phyloP scores from a whole-genome alignment of 2,113 vertebrate species.

The Casuarius casuarius region DNA sequence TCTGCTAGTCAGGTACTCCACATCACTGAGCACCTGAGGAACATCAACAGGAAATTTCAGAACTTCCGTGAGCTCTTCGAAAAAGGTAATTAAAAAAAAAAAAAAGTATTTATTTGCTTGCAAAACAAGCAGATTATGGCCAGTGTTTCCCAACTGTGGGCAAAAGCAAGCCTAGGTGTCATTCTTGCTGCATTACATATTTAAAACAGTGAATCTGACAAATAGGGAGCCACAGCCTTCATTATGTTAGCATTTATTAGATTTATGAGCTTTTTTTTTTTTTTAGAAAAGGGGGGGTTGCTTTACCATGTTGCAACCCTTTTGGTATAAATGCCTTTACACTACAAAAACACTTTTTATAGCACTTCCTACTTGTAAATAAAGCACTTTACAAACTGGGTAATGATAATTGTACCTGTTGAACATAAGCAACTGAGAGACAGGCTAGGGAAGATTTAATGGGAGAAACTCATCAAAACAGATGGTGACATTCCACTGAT shows the following conservation, averaged over 20 bases:
- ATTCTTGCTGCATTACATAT: neutral
- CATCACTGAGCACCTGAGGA: neutral
- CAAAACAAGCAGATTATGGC: neutral
- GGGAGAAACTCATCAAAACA: neutral
- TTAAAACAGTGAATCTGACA: neutral
- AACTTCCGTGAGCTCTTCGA: neutral
- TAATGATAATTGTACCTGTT: accelerated
- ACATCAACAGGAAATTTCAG: neutral
- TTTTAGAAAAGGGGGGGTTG: neutral
- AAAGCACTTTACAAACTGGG: neutral
- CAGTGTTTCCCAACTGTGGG: neutral
- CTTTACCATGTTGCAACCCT: neutral
- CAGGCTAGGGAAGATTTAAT: neutral
- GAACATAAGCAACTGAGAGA: neutral
- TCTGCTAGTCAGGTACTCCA: neutral
- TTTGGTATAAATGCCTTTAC: neutral
- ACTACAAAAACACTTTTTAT: neutral
- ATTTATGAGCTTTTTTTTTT: neutral
- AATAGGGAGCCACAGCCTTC: neutral
- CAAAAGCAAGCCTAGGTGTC: neutral
- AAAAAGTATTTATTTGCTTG: neutral
- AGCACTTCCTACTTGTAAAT: neutral
- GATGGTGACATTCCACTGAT: neutral
- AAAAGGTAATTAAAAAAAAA: neutral
- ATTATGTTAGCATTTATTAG: neutral